Percentiles rank a stretch among this genome's conserved stretches.
Conservation (phyloP, 1,140 invertebrate species). For the Pseudomyrmex sp. region DNA sequence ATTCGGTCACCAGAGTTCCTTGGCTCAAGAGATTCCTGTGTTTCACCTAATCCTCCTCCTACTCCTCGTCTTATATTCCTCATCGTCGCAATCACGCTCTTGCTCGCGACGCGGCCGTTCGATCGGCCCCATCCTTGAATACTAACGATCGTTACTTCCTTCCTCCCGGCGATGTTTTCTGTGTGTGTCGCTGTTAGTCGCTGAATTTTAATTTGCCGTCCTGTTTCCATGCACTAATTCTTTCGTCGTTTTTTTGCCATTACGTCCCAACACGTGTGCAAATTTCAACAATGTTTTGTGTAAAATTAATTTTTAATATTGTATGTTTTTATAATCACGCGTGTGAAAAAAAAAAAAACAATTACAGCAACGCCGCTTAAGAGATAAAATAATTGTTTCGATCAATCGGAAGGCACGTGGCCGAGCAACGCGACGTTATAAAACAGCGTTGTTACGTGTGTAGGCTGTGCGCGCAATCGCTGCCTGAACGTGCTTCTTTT, state of each 20-base stretch:
- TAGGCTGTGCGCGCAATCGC: constrained; percentile 64
- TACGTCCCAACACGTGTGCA: neutral
- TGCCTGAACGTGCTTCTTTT: constrained; percentile 47
- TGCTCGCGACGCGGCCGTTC: constrained; percentile 28
- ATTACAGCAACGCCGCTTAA: neutral
- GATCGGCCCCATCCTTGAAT: constrained; percentile 74
- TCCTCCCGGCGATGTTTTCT: constrained; percentile 80
- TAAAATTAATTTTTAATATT: constrained; percentile 6
- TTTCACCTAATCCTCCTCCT: constrained; percentile 44
- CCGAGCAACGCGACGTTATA: constrained; percentile 60
- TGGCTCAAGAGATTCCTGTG: constrained; percentile 72
- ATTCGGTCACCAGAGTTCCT: constrained; percentile 79
- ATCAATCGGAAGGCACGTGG: constrained; percentile 68
- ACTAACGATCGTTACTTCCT: constrained; percentile 81
- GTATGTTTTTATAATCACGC: constrained; percentile 31
- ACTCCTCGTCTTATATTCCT: constrained; percentile 38
- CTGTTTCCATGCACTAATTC: constrained; percentile 71
- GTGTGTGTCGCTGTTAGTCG: constrained; percentile 66
- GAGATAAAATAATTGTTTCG: constrained; percentile 57
- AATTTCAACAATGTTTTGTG: neutral
- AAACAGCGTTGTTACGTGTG: constrained; percentile 72
- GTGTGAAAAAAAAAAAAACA: constrained; percentile 16
- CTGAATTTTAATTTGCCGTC: constrained; percentile 78
- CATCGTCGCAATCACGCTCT: neutral
- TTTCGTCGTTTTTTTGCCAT: constrained; percentile 1